phyloP scores from a whole-genome alignment of 2,797 vertebrate species.

The Girardinus metallicus region DNA sequence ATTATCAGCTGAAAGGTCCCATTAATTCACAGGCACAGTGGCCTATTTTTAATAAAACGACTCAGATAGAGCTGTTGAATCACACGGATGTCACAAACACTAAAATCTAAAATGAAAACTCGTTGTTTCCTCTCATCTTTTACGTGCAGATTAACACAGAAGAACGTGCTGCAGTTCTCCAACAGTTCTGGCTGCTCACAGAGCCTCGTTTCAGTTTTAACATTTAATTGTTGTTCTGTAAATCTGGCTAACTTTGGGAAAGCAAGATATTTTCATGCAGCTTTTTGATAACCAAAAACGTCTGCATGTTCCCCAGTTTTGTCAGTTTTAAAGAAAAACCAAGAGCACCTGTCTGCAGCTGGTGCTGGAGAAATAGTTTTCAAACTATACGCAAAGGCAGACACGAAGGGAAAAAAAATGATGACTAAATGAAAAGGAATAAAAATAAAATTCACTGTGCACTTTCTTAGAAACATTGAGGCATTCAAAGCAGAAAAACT shows the following conservation, averaged over 20 bases:
- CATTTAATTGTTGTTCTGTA: not conserved
- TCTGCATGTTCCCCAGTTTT: not conserved
- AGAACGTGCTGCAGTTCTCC: not conserved
- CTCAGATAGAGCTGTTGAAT: not conserved
- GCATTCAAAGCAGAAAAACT: not conserved
- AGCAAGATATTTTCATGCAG: not conserved
- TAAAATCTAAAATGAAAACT: not conserved
- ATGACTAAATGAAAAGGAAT: not conserved
- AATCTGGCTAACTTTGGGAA: not conserved
- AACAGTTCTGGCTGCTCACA: not conserved
- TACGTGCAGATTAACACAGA: not conserved
- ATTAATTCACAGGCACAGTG: constrained; percentile 19
- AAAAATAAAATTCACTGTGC: not conserved
- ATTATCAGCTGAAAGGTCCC: constrained; percentile 43
- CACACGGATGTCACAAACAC: not conserved
- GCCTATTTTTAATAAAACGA: constrained; percentile 30
- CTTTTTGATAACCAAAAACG: not conserved
- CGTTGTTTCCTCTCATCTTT: constrained; percentile 9
- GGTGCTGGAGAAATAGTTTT: not conserved
- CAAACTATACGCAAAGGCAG: not conserved
- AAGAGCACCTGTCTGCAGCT: not conserved
- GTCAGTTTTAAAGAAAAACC: not conserved
- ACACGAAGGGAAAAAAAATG: not conserved
- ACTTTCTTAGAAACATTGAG: not conserved
- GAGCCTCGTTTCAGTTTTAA: not conserved